Percentiles rank a stretch among this genome's conserved stretches.
These are phyloP conservation scores for Muraenolepis orangiensis DNA, from an alignment of 2,797 vertebrate species.

Conservation along the genomic window DNA sequence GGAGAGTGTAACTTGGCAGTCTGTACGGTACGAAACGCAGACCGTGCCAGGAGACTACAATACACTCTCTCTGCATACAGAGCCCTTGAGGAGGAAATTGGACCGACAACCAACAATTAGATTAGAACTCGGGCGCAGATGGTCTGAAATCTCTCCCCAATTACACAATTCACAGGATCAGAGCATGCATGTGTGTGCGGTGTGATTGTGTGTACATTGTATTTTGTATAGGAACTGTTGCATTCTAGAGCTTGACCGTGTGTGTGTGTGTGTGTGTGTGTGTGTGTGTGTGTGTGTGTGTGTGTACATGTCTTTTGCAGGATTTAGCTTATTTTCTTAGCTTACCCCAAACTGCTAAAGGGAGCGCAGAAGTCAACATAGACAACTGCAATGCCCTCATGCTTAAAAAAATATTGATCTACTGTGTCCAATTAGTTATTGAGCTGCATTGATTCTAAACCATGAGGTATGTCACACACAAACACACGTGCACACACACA, in stretches of 20 bases:
- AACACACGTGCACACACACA: no score
- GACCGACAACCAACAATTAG: constrained; percentile 31
- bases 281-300: no score
- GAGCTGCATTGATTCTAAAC: constrained; percentile 3
- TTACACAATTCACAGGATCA: constrained; percentile 40
- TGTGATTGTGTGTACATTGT: neutral
- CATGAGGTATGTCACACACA: neutral
- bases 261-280: neutral
- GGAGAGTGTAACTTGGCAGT: constrained; percentile 2
- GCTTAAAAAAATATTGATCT: neutral
- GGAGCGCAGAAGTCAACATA: neutral
- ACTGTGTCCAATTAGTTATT: neutral
- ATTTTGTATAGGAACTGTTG: constrained; percentile 2
- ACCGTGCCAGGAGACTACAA: constrained; percentile 5
- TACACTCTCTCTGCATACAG: constrained; percentile 1
- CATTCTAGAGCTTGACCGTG: neutral
- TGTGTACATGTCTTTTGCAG: neutral
- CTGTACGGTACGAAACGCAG: constrained; percentile 3
- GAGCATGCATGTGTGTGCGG: neutral
- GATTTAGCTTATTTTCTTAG: neutral
- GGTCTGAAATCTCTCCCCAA: constrained; percentile 37
- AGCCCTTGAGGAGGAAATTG: constrained; percentile 29
- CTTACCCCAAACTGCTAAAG: neutral
- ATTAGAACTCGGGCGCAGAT: constrained; percentile 23
- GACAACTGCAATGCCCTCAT: neutral